phyloP scores from a whole-genome alignment of 53 echinoderm and acorn worm genomes.

The Pentamera pediparva region DNA sequence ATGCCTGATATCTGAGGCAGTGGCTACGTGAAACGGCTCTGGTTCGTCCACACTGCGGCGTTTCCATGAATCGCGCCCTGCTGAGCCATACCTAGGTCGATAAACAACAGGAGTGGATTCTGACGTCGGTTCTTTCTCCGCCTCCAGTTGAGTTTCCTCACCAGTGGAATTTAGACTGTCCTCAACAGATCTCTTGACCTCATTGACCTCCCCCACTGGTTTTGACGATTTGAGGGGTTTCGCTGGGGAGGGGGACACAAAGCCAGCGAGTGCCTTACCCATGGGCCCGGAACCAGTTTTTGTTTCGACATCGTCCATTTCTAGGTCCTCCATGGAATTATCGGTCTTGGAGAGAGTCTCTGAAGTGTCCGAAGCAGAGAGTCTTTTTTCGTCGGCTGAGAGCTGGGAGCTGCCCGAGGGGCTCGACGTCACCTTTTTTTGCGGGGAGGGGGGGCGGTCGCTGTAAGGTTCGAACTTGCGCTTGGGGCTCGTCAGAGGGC shows the following conservation, averaged over 20 bases:
- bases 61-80: conserved; percentile 12
- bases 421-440: background rate
- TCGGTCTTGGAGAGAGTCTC: conserved; percentile 24
- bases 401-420: background rate
- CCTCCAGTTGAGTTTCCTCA: background rate
- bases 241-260: background rate
- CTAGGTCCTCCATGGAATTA: conserved; percentile 32
- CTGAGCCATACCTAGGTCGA: conserved; percentile 6
- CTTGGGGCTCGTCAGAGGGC: conserved; percentile 29
- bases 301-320: conserved; percentile 17
- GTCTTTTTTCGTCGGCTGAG: conserved; percentile 4
- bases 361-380: conserved; percentile 27
- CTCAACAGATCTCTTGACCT: conserved; percentile 1
- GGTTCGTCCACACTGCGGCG: conserved; percentile 14
- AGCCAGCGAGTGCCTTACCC: conserved; percentile 2
- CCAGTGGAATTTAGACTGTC: conserved; percentile 4
- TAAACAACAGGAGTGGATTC: conserved; percentile 19
- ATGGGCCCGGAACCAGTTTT: conserved; percentile 9
- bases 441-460: conserved; percentile 2
- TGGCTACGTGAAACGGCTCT: conserved; percentile 6
- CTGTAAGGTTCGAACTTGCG: conserved; percentile 10
- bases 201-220: background rate
- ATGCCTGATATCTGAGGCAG: background rate
- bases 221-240: too few relatives aligned
- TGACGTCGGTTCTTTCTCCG: background rate